A percentile compares a stretch with the other conserved stretches of the same genome.
phyloP scores from a whole-genome alignment of 2,888 invertebrate genomes.

The Eristalis pertinax region DNA sequence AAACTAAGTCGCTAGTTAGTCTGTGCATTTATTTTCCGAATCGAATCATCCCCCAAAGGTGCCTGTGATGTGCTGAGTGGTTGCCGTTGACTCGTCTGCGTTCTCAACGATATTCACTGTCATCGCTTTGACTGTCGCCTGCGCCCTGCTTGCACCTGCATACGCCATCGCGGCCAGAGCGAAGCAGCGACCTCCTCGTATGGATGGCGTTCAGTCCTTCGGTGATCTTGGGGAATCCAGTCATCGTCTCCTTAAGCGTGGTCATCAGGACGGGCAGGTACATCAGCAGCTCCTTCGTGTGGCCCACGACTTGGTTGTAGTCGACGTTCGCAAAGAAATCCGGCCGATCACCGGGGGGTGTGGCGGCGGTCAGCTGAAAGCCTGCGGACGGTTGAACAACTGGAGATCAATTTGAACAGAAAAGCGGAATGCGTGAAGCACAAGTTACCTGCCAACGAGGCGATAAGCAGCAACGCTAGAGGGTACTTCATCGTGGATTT shows the following conservation, averaged over 20 bases:
- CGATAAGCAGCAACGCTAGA: conserved; percentile 29
- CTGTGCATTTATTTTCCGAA: neutral
- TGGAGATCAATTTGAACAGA: neutral
- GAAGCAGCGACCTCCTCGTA: conserved; percentile 5
- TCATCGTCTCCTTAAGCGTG: conserved; percentile 78
- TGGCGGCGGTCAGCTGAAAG: conserved; percentile 17
- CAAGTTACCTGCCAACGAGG: conserved; percentile 45
- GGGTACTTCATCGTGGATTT: conserved; percentile 33
- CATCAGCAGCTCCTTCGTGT: conserved; percentile 79
- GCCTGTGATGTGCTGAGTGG: conserved; percentile 42
- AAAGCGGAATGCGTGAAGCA: neutral
- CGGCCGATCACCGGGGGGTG: conserved; percentile 8
- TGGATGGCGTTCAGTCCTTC: conserved; percentile 74
- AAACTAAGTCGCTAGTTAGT: neutral
- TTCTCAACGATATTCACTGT: conserved; percentile 16
- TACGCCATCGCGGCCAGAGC: conserved; percentile 47
- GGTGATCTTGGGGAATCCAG: conserved; percentile 78
- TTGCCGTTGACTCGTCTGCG: neutral
- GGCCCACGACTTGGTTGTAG: conserved; percentile 77
- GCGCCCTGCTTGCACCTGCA: conserved; percentile 50
- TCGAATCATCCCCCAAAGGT: neutral
- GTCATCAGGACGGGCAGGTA: conserved; percentile 80
- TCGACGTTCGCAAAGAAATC: conserved; percentile 74
- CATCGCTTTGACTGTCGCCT: conserved; percentile 13
- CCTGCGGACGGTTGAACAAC: conserved; percentile 2